Conservation (phyloP, 2,797 vertebrate genomes). For the Pipistrellus pygmaeus region DNA sequence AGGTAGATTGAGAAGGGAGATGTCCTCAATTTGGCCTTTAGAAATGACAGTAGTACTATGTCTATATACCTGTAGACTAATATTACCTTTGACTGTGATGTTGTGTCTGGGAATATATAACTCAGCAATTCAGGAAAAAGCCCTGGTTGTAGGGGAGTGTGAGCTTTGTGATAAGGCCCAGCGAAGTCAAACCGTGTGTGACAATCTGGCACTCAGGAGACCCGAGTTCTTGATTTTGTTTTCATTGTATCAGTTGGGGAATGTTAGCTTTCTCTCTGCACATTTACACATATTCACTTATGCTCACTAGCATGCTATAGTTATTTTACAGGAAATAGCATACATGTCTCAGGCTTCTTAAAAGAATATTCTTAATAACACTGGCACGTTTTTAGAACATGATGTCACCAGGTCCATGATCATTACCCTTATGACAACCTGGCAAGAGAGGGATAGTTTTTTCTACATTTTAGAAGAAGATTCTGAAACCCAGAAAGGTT, state of each 20-base stretch:
- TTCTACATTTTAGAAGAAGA: neutral
- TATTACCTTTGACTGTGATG: neutral
- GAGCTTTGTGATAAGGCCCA: neutral
- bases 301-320: neutral
- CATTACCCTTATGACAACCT: neutral
- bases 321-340: neutral
- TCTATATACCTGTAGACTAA: neutral
- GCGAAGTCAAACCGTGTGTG: neutral
- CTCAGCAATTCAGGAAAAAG: neutral
- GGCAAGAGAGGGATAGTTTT: neutral
- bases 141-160: neutral
- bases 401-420: neutral
- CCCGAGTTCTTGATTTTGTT: slow-evolving; percentile 13
- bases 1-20: neutral
- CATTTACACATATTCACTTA: neutral
- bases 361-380: neutral
- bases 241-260: slow-evolving; percentile 13
- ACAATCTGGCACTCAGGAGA: slow-evolving; percentile 21
- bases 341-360: neutral
- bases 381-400: neutral
- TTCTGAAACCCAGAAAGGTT: neutral
- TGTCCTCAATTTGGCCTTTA: slow-evolving; percentile 39
- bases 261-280: neutral
- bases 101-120: neutral
- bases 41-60: neutral